Evolutionary conservation across 2,888 invertebrate species (phyloP).

Genomic region (Synanthedon tipuliformis): DNA sequence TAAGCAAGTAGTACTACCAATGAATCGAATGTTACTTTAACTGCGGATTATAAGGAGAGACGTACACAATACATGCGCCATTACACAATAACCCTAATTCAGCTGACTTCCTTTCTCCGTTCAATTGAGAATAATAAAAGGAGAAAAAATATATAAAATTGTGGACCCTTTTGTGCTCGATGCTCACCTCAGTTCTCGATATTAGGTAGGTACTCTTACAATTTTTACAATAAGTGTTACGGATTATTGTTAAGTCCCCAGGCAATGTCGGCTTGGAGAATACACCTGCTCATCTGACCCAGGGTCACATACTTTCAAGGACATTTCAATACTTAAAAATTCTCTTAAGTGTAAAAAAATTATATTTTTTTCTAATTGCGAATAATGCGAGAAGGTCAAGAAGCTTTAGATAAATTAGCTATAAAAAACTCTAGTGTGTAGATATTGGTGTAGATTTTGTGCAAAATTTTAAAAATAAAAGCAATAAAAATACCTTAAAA

Average conservation of each 20-base stretch:
- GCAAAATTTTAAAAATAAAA: too few species aligned
- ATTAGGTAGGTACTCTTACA: not conserved
- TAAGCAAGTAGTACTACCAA: too few species aligned
- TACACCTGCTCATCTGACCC: too few species aligned
- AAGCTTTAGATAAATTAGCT: too few species aligned
- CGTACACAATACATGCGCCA: not conserved
- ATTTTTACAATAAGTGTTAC: not conserved
- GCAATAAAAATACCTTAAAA: too few species aligned
- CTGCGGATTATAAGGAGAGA: too few species aligned
- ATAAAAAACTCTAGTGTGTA: too few species aligned
- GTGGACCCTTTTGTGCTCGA: not conserved
- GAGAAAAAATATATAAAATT: not conserved
- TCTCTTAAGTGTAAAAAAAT: not conserved
- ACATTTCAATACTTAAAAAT: not conserved
- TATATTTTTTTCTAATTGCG: not conserved
- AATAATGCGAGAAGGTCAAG: too few species aligned
- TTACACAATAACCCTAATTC: not conserved
- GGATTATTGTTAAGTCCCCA: not conserved
- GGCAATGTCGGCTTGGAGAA: not conserved
- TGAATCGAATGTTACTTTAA: too few species aligned
- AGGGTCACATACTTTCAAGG: too few species aligned
- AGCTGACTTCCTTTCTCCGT: not conserved
- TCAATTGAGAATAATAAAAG: not conserved
- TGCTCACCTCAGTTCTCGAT: not conserved
- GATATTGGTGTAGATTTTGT: too few species aligned